These are phyloP conservation scores for Calephelis virginiensis DNA, from an alignment of 1,140 invertebrate genomes.

Conservation along the genomic window DNA sequence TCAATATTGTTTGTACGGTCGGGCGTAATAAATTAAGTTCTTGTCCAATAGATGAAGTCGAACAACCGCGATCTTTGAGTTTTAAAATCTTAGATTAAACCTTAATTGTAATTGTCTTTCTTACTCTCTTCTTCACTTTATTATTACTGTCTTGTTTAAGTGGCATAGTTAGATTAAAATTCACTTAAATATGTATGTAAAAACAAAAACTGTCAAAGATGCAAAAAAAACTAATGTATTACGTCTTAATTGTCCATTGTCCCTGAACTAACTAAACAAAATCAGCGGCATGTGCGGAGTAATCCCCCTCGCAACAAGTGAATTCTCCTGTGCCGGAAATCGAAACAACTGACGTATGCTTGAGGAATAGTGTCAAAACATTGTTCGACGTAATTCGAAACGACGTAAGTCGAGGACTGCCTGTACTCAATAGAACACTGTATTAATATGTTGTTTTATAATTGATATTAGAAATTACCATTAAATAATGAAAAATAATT, in stretches of 20 bases:
- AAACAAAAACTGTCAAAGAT: slow-evolving; percentile 23
- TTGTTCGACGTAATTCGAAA: no score
- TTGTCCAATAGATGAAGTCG: slow-evolving; percentile 20
- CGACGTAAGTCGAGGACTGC: no score
- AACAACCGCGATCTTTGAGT: slow-evolving; percentile 19
- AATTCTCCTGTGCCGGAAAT: no score
- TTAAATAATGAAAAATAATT: no score
- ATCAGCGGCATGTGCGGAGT: neutral
- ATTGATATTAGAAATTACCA: no score
- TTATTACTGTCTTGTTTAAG: slow-evolving; percentile 7
- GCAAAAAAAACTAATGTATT: slow-evolving; percentile 16
- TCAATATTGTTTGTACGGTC: slow-evolving; percentile 24
- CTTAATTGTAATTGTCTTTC: slow-evolving; percentile 26
- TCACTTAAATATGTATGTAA: slow-evolving; percentile 19
- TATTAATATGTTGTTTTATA: no score
- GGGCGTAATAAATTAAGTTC: slow-evolving; percentile 24
- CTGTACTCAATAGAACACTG: no score
- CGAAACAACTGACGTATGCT: no score
- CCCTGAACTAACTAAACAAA: neutral
- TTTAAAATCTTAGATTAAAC: slow-evolving; percentile 26
- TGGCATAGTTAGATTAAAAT: no score
- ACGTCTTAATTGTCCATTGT: slow-evolving; percentile 15
- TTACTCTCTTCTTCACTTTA: slow-evolving; percentile 27
- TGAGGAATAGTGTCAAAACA: no score
- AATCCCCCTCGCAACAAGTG: no score